A percentile compares a stretch with the other conserved stretches of the same genome.
Conservation (phyloP, 2,797 vertebrate genomes). For the Gorsachius magnificus region DNA sequence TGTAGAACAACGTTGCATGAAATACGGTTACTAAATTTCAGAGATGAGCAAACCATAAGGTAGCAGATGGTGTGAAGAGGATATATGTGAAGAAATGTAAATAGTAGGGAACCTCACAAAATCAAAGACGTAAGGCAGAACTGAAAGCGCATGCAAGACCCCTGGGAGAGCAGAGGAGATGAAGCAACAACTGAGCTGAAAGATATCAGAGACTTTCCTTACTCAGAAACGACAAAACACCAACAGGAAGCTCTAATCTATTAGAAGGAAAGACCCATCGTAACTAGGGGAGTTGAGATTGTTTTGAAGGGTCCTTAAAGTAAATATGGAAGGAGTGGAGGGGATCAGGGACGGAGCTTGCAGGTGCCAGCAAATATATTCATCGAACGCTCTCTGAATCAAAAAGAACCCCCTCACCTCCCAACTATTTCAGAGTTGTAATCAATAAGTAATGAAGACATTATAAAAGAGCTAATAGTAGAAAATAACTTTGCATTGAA, state of each 20-base stretch:
- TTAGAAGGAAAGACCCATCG: neutral
- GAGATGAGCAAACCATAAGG: conserved; percentile 38
- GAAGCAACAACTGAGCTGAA: neutral
- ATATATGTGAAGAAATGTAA: conserved; percentile 39
- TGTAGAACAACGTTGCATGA: neutral
- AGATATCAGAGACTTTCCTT: neutral
- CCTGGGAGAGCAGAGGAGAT: conserved; percentile 32
- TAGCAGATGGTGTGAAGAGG: conserved; percentile 45
- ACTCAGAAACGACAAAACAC: neutral
- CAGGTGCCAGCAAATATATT: neutral
- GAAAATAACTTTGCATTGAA: neutral
- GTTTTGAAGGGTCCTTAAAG: neutral
- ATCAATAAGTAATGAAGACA: neutral
- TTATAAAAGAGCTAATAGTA: neutral
- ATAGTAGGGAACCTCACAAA: conserved; percentile 23
- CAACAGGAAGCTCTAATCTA: neutral
- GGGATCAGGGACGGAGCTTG: neutral
- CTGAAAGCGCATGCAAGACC: neutral
- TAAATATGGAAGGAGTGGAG: neutral
- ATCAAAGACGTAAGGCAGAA: conserved; percentile 4
- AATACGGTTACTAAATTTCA: neutral
- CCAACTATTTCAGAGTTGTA: neutral
- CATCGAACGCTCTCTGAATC: neutral
- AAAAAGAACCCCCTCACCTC: neutral
- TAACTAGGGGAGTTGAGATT: neutral